A percentile compares a stretch with the other conserved stretches of the same genome.
Conservation (phyloP, 2,797 vertebrate species). For the Lithobates pipiens region DNA sequence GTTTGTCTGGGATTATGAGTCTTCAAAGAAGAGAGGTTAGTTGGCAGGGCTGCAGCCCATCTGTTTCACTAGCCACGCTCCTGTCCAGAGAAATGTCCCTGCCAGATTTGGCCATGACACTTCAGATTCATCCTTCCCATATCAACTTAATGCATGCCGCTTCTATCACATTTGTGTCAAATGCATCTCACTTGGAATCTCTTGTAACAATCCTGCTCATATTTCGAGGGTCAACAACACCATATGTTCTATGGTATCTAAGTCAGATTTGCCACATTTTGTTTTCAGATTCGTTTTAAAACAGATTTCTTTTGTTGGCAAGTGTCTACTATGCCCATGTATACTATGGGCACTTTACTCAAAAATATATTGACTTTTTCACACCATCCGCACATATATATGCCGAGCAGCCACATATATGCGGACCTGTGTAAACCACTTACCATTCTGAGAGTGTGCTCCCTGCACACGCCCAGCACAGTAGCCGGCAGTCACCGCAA, state of each 20-base stretch:
- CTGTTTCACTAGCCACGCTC: slow-evolving; percentile 23
- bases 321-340: too few relatives aligned
- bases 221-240: background rate
- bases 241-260: background rate
- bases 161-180: too few relatives aligned
- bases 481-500: too few relatives aligned
- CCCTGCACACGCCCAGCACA: too few relatives aligned
- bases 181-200: too few relatives aligned
- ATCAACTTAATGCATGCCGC: background rate
- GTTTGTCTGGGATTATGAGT: slow-evolving; percentile 14
- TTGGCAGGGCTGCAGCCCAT: slow-evolving; percentile 3
- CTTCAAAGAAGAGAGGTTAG: slow-evolving; percentile 1
- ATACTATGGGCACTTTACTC: too few relatives aligned
- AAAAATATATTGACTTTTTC: too few relatives aligned
- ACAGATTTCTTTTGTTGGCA: too few relatives aligned
- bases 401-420: too few relatives aligned
- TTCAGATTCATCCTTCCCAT: background rate
- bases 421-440: too few relatives aligned
- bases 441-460: too few relatives aligned
- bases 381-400: too few relatives aligned
- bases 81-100: background rate
- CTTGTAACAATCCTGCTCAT: background rate
- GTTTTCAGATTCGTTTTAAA: background rate
- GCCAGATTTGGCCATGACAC: background rate
- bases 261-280: background rate